Conservation (phyloP, 2,113 vertebrate genomes). For the Onychorhynchus coronatus region DNA sequence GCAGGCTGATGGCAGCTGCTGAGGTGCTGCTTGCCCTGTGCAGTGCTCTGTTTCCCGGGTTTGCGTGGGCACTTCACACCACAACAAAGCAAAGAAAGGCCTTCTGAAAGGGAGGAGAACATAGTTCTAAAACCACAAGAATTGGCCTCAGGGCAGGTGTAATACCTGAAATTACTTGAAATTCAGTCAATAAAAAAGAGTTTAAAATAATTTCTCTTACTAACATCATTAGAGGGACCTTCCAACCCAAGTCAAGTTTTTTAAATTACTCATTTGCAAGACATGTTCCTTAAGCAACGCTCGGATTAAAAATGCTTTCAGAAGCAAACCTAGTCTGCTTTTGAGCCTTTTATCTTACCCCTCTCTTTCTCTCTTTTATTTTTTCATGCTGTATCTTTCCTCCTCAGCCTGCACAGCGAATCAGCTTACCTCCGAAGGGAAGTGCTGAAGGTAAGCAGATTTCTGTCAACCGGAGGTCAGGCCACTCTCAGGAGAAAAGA, state of each 20-base stretch:
- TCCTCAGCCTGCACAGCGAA: not conserved
- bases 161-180: slow-evolving; percentile 33
- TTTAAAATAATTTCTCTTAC: slow-evolving; percentile 42
- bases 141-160: slow-evolving; percentile 18
- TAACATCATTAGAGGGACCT: not conserved
- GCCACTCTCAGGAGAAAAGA: not conserved
- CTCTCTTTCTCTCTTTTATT: not conserved
- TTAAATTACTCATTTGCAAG: slow-evolving; percentile 16
- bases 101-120: not conserved
- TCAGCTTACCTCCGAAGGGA: not conserved
- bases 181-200: slow-evolving; percentile 43
- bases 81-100: not conserved
- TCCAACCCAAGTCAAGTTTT: not conserved
- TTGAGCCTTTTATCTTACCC: not conserved
- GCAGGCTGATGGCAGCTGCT: not conserved
- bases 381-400: rapidly evolving
- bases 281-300: not conserved
- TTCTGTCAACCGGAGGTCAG: rapidly evolving
- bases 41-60: not conserved
- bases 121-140: slow-evolving; percentile 29
- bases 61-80: not conserved
- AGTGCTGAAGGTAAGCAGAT: not conserved
- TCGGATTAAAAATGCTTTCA: not conserved
- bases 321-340: not conserved
- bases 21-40: not conserved